A percentile compares a stretch with the other conserved stretches of the same genome.
These are phyloP conservation scores for Rhingia campestris DNA, from an alignment of 2,888 invertebrate genomes.

Conservation along the genomic window DNA sequence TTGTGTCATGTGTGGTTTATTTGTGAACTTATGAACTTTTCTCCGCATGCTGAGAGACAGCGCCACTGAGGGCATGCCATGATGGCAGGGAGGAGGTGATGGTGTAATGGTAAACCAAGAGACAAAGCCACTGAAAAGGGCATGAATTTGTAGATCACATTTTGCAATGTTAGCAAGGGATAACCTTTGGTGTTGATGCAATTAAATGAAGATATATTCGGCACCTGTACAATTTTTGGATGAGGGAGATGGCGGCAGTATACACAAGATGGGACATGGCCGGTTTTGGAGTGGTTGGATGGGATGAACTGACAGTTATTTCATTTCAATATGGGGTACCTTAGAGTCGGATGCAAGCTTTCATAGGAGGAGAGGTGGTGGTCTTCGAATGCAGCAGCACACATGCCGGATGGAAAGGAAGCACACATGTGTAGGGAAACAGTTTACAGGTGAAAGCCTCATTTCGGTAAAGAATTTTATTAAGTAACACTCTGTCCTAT, in stretches of 20 bases:
- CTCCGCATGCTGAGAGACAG: background rate
- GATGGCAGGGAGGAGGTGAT: background rate
- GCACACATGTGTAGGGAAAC: too few relatives aligned
- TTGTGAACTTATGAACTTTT: constrained; percentile 67
- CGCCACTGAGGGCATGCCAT: background rate
- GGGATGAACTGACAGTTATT: too few relatives aligned
- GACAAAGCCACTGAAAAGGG: constrained; percentile 1
- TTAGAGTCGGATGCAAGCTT: too few relatives aligned
- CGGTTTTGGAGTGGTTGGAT: too few relatives aligned
- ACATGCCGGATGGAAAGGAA: too few relatives aligned
- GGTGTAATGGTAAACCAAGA: background rate
- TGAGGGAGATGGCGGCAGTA: background rate
- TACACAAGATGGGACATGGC: too few relatives aligned
- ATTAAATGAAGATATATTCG: constrained; percentile 54
- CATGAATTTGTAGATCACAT: constrained; percentile 47
- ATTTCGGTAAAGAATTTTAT: too few relatives aligned
- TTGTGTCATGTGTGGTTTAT: constrained; percentile 66
- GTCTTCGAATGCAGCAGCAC: too few relatives aligned
- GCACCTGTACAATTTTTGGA: constrained; percentile 37
- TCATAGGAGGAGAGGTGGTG: too few relatives aligned
- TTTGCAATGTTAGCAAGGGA: constrained; percentile 48
- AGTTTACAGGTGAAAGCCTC: too few relatives aligned
- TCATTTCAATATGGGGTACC: too few relatives aligned
- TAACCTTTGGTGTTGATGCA: constrained; percentile 51
- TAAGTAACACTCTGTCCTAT: too few relatives aligned